Evolutionary conservation across 2,888 invertebrate species (phyloP).

Genomic region (Melangyna quadrimaculata): DNA sequence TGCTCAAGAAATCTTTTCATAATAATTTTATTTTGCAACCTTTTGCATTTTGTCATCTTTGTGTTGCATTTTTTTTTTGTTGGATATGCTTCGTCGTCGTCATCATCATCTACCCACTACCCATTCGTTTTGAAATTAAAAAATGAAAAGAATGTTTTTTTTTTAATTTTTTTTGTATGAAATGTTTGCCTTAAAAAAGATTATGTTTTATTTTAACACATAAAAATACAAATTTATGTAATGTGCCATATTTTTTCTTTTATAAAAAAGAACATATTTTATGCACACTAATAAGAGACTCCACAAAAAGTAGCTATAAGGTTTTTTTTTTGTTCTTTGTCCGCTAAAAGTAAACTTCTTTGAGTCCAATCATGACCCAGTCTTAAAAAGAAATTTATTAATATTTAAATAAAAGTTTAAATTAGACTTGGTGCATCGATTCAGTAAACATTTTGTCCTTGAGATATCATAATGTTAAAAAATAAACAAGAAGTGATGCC

Average conservation of each 20-base stretch:
- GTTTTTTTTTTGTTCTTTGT: background rate
- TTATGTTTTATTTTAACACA: slow-evolving; percentile 15
- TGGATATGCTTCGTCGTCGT: background rate
- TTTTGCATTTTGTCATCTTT: slow-evolving; percentile 56
- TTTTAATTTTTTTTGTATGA: background rate
- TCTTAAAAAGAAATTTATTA: no score
- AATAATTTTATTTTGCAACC: slow-evolving; percentile 61
- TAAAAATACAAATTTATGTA: background rate
- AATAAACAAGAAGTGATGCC: no score
- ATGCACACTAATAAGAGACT: background rate
- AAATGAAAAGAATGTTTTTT: slow-evolving; percentile 31
- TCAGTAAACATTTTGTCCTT: no score
- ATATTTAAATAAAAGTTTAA: slow-evolving; percentile 30
- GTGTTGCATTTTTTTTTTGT: slow-evolving; percentile 12
- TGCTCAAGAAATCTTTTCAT: slow-evolving; percentile 64
- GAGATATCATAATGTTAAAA: no score
- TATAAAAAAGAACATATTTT: slow-evolving; percentile 26
- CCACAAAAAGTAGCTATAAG: background rate
- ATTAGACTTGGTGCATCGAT: background rate
- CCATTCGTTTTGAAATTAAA: slow-evolving; percentile 53
- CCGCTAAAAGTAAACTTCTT: slow-evolving; percentile 5
- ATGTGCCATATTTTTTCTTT: slow-evolving; percentile 28
- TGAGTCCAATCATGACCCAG: slow-evolving; percentile 6
- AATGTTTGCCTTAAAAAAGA: slow-evolving; percentile 8
- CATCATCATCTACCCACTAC: background rate